These are phyloP conservation scores for Pseudomyrmex gracilis DNA, from an alignment of 1,140 invertebrate genomes.

Conservation along the genomic window DNA sequence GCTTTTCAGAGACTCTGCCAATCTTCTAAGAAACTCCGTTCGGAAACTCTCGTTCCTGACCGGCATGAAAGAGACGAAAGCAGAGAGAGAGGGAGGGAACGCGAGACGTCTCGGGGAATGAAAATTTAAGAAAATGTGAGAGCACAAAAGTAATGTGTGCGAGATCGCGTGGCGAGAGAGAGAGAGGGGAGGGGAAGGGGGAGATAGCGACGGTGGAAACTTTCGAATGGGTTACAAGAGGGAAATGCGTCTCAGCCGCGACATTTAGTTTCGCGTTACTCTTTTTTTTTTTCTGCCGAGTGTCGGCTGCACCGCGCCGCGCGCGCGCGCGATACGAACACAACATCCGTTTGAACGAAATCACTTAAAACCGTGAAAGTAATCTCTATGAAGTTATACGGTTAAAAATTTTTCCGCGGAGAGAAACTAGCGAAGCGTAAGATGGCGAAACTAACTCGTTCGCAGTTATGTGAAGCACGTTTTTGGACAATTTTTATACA, in stretches of 20 bases:
- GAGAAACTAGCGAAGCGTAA: background rate
- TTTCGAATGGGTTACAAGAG: conserved; percentile 23
- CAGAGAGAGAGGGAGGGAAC: conserved; percentile 16
- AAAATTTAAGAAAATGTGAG: conserved; percentile 74
- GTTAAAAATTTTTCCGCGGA: background rate
- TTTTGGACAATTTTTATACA: too few relatives aligned
- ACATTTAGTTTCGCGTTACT: conserved; percentile 66
- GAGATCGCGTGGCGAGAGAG: conserved; percentile 11
- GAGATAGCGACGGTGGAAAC: conserved; percentile 36
- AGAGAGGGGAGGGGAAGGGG: too few relatives aligned
- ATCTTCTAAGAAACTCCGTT: conserved; percentile 65
- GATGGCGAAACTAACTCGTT: background rate
- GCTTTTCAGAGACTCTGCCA: conserved; percentile 78
- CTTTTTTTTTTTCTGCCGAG: conserved; percentile 72
- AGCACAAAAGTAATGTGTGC: conserved; percentile 29
- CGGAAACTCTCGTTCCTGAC: conserved; percentile 47
- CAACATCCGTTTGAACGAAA: background rate
- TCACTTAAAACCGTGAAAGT: background rate
- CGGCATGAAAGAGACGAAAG: conserved; percentile 9
- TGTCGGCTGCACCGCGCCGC: too few relatives aligned
- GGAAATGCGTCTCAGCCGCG: conserved; percentile 65
- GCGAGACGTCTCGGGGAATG: conserved; percentile 59
- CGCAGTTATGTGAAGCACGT: too few relatives aligned
- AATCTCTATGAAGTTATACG: background rate
- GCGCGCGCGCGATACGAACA: background rate